Base-by-base conservation (phyloP, 2,888 invertebrate species). In the Hyalella azteca region DNA sequence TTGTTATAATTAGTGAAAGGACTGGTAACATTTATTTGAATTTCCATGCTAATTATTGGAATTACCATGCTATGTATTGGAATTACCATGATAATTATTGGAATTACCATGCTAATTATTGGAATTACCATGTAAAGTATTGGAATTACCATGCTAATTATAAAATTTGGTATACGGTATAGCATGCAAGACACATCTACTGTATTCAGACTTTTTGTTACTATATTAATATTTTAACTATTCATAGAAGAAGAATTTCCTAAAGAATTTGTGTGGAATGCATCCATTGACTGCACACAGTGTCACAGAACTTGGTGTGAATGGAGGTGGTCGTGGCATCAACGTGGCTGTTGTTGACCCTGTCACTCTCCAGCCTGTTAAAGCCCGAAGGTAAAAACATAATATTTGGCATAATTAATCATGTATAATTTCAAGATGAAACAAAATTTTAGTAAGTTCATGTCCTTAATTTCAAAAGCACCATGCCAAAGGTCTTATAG, bases 321-420 rank as follows among this genome's bases (percentile, higher is more conserved):
- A 89, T 85, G 87, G 88, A 78, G 90, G 89, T 22, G 90, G 91
- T 3, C 87, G 91, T 77, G 91, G 91, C 0, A 86, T 91, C 77
- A 91, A 91, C 86, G 86, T 90, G 41, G 90, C 89, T 0, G 87
- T 90, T 1, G 86, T 90, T 48, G 89, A 90, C 83, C 86, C 88
- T 7, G 87, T 87, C 29, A 88, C 88, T 22, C 87, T 88, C 40
- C 87, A 88, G 81, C 88, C 90, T 1, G 86, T 88, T 4, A 86
- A 88, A 48, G 88, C 89, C 0, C 88, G 88, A 41, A 89, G 89
- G 73, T 73, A 41, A 66, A n/a, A 36, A 22, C 29, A 49, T n/a
- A n/a, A n/a, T n/a, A n/a, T n/a, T n/a, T n/a, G n/a, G n/a, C n/a
- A n/a, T n/a, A n/a, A n/a, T n/a, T n/a, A n/a, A n/a, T n/a, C n/a